Percentiles rank a stretch among this genome's conserved stretches.
Evolutionary conservation across 2,797 vertebrate species (phyloP).

Genomic region (Acanthornis magna): DNA sequence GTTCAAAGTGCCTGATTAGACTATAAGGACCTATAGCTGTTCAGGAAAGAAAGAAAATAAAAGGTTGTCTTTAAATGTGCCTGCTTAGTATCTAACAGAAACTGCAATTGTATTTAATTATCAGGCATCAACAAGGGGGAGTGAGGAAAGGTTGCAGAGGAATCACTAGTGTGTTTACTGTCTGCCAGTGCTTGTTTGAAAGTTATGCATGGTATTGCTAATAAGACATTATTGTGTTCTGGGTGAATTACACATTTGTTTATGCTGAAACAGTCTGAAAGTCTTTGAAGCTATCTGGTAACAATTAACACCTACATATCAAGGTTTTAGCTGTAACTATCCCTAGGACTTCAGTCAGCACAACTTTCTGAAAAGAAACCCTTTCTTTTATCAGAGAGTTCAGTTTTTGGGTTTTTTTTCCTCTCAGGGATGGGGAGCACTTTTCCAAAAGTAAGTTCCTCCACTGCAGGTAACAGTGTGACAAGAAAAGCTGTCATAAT

Average conservation of each 20-base stretch:
- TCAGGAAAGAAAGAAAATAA: background rate
- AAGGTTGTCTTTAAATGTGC: background rate
- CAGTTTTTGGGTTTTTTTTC: no score
- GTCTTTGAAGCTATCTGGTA: conserved; percentile 55
- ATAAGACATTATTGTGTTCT: background rate
- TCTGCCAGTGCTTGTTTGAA: conserved; percentile 7
- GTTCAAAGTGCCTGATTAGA: background rate
- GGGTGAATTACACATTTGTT: background rate
- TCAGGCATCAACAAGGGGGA: background rate
- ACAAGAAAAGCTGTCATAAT: background rate
- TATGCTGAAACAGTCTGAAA: conserved; percentile 1
- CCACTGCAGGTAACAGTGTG: background rate
- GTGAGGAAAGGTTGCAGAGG: background rate
- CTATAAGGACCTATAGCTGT: background rate
- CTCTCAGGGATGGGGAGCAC: background rate
- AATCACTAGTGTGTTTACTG: background rate
- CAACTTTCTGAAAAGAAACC: background rate
- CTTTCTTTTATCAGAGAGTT: background rate
- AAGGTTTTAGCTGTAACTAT: background rate
- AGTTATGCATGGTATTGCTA: background rate
- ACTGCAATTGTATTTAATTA: conserved; percentile 1
- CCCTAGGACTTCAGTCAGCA: background rate
- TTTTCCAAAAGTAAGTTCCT: background rate
- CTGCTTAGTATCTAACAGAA: background rate
- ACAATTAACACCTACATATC: conserved; percentile 53